Conservation (phyloP, 1,140 invertebrate genomes). For the Zaprionus nigranus region DNA sequence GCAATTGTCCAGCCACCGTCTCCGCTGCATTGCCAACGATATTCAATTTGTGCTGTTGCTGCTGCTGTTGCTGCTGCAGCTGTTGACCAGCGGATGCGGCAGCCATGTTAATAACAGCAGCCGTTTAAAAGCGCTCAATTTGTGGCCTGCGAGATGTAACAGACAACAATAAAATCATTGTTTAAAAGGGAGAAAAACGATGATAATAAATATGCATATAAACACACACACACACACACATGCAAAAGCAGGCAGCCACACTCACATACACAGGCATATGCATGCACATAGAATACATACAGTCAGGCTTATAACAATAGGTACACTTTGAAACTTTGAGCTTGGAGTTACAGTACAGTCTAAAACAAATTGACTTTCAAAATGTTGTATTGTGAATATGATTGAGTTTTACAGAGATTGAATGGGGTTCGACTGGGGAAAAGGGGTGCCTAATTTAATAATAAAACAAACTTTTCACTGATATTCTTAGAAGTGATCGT, state of each 20-base stretch:
- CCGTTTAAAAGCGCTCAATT: conserved; percentile 58
- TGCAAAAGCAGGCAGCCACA: neutral
- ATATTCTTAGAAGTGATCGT: too few species aligned
- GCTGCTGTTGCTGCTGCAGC: conserved; percentile 70
- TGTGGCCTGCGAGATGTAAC: conserved; percentile 54
- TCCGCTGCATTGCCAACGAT: conserved; percentile 67
- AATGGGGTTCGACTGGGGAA: too few species aligned
- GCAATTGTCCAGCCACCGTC: conserved; percentile 36
- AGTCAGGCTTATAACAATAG: too few species aligned
- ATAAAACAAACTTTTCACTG: too few species aligned
- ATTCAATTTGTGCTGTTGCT: conserved; percentile 74
- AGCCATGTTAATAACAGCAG: conserved; percentile 76
- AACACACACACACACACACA: neutral
- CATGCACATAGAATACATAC: neutral
- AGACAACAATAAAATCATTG: conserved; percentile 18
- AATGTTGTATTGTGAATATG: too few species aligned
- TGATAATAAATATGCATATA: neutral
- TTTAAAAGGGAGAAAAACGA: conserved; percentile 18
- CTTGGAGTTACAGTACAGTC: too few species aligned
- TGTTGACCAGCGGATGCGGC: conserved; percentile 81
- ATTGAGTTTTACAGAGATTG: too few species aligned
- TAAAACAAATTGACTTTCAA: too few species aligned
- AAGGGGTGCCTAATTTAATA: too few species aligned
- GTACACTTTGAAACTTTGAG: too few species aligned
- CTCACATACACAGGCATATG: neutral